These are phyloP conservation scores for Maniola jurtina DNA, from an alignment of 1,140 invertebrate species.

Conservation along the genomic window DNA sequence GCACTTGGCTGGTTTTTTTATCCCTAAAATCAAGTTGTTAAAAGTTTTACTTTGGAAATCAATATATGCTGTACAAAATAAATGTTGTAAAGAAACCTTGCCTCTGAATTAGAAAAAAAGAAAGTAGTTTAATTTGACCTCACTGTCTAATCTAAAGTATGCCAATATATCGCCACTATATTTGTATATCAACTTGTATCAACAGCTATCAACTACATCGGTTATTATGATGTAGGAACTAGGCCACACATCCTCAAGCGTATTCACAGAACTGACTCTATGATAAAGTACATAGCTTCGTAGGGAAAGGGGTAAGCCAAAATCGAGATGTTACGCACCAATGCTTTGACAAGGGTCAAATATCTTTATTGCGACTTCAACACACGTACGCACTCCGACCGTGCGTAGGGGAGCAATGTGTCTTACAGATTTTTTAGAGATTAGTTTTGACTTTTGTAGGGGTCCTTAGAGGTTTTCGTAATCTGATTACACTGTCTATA, in stretches of 20 bases:
- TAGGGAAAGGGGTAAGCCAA: constrained; percentile 2
- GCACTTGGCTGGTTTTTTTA: too few species aligned
- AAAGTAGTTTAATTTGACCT: too few species aligned
- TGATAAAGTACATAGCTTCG: background rate
- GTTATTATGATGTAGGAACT: background rate
- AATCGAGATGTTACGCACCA: constrained; percentile 25
- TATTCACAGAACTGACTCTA: background rate
- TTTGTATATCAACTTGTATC: too few species aligned
- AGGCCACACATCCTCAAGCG: background rate
- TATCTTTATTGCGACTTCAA: constrained; percentile 33
- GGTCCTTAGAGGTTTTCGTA: background rate
- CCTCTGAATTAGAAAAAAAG: too few species aligned
- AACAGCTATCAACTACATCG: background rate
- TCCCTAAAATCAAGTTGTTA: too few species aligned
- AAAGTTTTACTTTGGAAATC: too few species aligned
- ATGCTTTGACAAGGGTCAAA: constrained; percentile 38
- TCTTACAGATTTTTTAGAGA: constrained; percentile 21
- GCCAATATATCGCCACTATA: too few species aligned
- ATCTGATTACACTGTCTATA: background rate
- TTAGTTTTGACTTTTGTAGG: constrained; percentile 3
- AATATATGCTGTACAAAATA: too few species aligned
- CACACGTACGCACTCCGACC: constrained; percentile 24
- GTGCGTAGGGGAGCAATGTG: constrained; percentile 3
- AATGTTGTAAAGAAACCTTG: too few species aligned
- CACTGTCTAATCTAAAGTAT: too few species aligned